A percentile compares a stretch with the other conserved stretches of the same genome.
Conservation (phyloP, 1,140 invertebrate species). For the Drosophila quadrilineata region DNA sequence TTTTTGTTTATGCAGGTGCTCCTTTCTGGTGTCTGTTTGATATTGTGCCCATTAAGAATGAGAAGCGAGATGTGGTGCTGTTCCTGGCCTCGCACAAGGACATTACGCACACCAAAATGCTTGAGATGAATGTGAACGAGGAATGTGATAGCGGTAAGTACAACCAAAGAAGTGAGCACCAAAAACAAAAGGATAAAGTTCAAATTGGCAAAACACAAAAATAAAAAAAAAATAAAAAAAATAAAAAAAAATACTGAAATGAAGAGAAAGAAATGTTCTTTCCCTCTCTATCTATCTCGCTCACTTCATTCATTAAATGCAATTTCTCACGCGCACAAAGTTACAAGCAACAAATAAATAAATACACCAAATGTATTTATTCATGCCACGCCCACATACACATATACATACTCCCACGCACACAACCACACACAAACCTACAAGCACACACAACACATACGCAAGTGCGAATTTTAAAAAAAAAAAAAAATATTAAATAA, state of each 20-base stretch:
- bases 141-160: slow-evolving; percentile 91
- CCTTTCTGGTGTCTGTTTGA: slow-evolving; percentile 98
- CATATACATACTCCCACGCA: background rate
- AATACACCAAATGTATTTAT: slow-evolving; percentile 7
- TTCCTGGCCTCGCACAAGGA: slow-evolving; percentile 98
- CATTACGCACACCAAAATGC: slow-evolving; percentile 95
- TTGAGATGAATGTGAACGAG: slow-evolving; percentile 89
- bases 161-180: background rate
- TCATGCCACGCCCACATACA: background rate
- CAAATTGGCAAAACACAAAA: no score
- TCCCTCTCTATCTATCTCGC: no score
- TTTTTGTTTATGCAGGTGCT: slow-evolving; percentile 86
- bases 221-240: no score
- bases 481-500: slow-evolving; percentile 5
- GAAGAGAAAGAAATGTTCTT: no score
- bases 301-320: slow-evolving; percentile 18
- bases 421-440: background rate
- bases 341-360: slow-evolving; percentile 28
- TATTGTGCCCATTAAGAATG: slow-evolving; percentile 99
- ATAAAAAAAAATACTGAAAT: no score
- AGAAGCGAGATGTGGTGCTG: slow-evolving; percentile 97
- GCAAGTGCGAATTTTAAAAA: no score
- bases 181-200: slow-evolving; percentile 5
- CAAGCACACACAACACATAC: background rate
- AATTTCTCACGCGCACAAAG: slow-evolving; percentile 42